Evolutionary conservation across 1,140 invertebrate genomes (phyloP), one percentile per base, ranked within the genome.

Genomic region (Brachionus rotundiformis): DNA sequence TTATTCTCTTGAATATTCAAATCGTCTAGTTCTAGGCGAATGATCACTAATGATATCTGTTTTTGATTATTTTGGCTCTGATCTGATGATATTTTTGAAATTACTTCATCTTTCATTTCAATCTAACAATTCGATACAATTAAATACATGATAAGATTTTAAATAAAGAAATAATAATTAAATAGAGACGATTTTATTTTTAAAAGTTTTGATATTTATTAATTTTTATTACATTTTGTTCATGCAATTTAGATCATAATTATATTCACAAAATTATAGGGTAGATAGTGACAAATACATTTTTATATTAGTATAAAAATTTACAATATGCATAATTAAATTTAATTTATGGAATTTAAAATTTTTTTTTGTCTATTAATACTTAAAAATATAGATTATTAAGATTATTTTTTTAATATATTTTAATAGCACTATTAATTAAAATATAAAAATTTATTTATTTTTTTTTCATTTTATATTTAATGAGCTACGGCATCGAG

Each of bases 71-170:
- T 68, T 31, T 19, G 16, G 63, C 6, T 68, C 36, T 33, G 2
- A 7, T 68, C 16, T 68, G 8, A 33, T 36, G 27, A n/a, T 68
- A 8, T 31, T 39, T 68, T 68, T 36, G n/a, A 33, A 33, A 19
- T 68, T 68, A 68, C 29, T 68, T 68, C 63, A 68, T 68, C 31
- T 68, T 68, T 68, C 63, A 68, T 68, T 68, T 68, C 63, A 68
- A 68, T 68, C 31, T 36, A 54, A 54, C 23, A 39, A 39, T 19
- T 54, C 19, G 23, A 54, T 19, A 16, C 7, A 19, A 6, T 54
- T 19, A 54, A 54, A 54, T 54, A 54, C 47, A 19, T 54, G 47
- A 54, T 19, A 54, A 54, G 4, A 19, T 8, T 54, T 54, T n/a
- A 54, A n/a, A 54, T 4, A 19, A 54, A 19, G 10, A 54, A 54